Base-by-base conservation (phyloP, 2,888 invertebrate genomes). In the Spisula solida region DNA sequence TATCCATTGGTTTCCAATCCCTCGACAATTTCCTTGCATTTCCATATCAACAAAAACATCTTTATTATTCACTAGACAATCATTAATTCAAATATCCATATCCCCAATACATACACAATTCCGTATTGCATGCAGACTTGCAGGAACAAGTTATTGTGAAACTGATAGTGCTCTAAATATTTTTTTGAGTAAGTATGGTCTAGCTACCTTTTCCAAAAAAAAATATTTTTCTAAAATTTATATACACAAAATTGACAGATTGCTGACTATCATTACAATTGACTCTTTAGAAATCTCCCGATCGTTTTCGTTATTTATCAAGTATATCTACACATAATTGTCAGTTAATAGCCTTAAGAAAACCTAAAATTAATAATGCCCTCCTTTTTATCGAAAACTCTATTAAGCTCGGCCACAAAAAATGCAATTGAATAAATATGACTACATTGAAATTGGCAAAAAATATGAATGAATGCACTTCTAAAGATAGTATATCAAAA, bases 381-480 rank as follows among this genome's bases (percentile, higher is more conserved):
- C 12, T 66, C n/a, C 60, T 66, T 25, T 66, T 66, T 25, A n/a
- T 66, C 60, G n/a, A 66, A 25, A 66, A 25, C 60, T 66, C 10
- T 25, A 2, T 41, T 41, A 41, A 41, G 41, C 41, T 41, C 2
- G 41, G 41, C 41, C 51, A 51, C 60, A 66, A 66, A 66, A 66
- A 66, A 66, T 66, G 60, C 60, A 66, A 66, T 66, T 66, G 60
- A 66, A 66, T 66, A 66, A 66, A 66, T 25, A 66, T 25, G 25
- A 66, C n/a, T 66, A n/a, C 60, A 66, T 66, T 66, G 10, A 66
- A 25, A 66, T 25, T 12, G 2, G n/a, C 60, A 66, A n/a, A 66
- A n/a, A 51, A 4, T 66, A 66, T n/a, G 25, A 66, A n/a, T 66
- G 25, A 66, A 66, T 25, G n/a, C 51, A 66, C 14, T n/a, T n/a